A percentile compares a stretch with the other conserved stretches of the same genome.
phyloP scores from a whole-genome alignment of 30 jellyfish, hydroid and myxozoan genomes.

The Turritopsis rubra region DNA sequence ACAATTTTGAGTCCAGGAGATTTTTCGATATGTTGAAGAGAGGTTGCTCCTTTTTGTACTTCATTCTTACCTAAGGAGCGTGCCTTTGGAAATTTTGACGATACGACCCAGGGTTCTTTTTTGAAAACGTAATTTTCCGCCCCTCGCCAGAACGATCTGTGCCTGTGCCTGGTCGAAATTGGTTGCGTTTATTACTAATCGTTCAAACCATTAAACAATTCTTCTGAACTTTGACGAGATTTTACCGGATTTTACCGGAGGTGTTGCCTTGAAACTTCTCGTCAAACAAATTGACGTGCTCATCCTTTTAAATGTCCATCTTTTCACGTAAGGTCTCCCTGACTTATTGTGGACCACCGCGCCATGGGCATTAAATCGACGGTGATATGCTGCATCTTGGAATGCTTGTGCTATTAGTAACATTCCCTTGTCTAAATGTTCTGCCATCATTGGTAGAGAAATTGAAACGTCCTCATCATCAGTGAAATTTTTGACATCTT shows the following conservation, averaged over 20 bases:
- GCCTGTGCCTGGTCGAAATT: background rate
- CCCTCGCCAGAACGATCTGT: background rate
- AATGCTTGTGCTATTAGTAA: background rate
- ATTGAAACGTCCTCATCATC: background rate
- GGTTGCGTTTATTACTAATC: background rate
- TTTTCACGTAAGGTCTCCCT: background rate
- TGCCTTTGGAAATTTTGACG: too few relatives aligned
- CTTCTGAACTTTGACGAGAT: background rate
- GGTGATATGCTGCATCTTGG: background rate
- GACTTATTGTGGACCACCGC: background rate
- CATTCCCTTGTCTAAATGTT: background rate
- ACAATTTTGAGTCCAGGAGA: too few relatives aligned
- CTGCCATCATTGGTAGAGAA: background rate
- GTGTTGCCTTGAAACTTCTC: background rate
- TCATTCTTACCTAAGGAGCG: too few relatives aligned
- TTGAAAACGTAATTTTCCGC: too few relatives aligned
- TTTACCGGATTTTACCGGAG: background rate
- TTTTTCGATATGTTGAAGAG: too few relatives aligned
- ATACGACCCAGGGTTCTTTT: too few relatives aligned
- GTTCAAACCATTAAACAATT: too few relatives aligned
- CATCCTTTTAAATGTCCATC: background rate
- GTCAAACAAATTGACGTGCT: background rate
- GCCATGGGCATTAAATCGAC: background rate
- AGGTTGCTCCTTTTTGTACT: too few relatives aligned
- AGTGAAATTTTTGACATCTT: too few relatives aligned